These are phyloP conservation scores for Chionodraco myersi DNA, from an alignment of 2,113 vertebrate genomes.

Conservation along the genomic window DNA sequence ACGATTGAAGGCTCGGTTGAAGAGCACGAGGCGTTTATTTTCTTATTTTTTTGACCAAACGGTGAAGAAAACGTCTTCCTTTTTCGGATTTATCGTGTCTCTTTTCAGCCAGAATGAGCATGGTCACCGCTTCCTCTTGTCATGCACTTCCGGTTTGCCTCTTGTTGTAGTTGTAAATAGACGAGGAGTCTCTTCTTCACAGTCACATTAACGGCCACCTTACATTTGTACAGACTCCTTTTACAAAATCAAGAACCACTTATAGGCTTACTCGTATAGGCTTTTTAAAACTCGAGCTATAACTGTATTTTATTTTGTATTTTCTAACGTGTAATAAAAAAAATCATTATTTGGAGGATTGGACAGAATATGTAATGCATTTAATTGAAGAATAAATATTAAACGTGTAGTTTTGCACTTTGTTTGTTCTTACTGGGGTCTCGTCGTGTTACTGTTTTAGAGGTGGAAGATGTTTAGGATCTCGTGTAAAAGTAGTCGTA, in stretches of 20 bases:
- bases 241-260: constrained; percentile 73
- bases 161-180: constrained; percentile 38
- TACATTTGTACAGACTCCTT: constrained; percentile 63
- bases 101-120: not conserved
- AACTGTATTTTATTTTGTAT: constrained; percentile 84
- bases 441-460: not conserved
- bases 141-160: constrained; percentile 17
- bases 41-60: constrained; percentile 61
- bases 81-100: constrained; percentile 5
- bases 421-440: constrained; percentile 18
- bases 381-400: constrained; percentile 89
- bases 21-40: constrained; percentile 19
- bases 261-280: constrained; percentile 63
- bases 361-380: constrained; percentile 89
- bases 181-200: constrained; percentile 19
- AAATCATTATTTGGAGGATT: constrained; percentile 82
- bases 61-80: constrained; percentile 33
- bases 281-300: constrained; percentile 85
- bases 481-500: not conserved
- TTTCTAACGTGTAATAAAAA: constrained; percentile 78
- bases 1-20: constrained; percentile 19
- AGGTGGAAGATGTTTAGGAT: not conserved
- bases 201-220: constrained; percentile 24
- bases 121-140: constrained; percentile 15
- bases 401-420: constrained; percentile 61